A percentile compares a stretch with the other conserved stretches of the same genome.
Evolutionary conservation across 92 coral and sea anemone species (phyloP).

Genomic region (Epizoanthus stellaris): DNA sequence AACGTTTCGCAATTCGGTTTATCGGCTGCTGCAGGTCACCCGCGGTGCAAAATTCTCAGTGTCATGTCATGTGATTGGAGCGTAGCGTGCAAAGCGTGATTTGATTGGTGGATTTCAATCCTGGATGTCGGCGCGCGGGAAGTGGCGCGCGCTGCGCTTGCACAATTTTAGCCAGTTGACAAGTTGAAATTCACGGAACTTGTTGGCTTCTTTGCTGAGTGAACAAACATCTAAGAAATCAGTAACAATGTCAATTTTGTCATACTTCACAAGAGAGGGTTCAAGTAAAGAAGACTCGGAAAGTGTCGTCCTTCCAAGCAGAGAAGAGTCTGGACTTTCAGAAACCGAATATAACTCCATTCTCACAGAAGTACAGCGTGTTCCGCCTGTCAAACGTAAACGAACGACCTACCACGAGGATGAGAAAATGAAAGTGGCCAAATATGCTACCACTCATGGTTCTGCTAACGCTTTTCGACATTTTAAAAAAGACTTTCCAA

Average conservation of each 20-base stretch:
- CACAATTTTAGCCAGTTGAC: neutral
- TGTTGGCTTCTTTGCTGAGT: constrained; percentile 9
- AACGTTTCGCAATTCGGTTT: neutral
- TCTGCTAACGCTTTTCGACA: constrained; percentile 6
- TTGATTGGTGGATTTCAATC: constrained; percentile 24
- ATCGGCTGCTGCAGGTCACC: neutral
- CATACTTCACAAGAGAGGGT: constrained; percentile 28
- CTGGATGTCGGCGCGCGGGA: neutral
- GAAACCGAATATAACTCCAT: constrained; percentile 44
- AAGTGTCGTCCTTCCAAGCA: constrained; percentile 30
- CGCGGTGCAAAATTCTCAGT: neutral
- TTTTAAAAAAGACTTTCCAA: constrained; percentile 46
- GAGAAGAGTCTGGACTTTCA: constrained; percentile 49
- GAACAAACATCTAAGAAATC: neutral
- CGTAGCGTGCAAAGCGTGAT: neutral
- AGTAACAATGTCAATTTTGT: constrained; percentile 41
- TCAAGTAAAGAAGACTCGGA: neutral
- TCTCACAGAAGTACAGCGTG: constrained; percentile 23
- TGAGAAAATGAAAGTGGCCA: constrained; percentile 43
- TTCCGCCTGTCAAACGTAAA: constrained; percentile 13
- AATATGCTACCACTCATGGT: constrained; percentile 1
- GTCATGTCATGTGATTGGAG: constrained; percentile 8
- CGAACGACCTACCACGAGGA: constrained; percentile 54
- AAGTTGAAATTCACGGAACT: neutral
- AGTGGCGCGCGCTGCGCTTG: neutral